Base-by-base conservation (phyloP, 2,888 invertebrate species). In the Eupithecia centaureata region DNA sequence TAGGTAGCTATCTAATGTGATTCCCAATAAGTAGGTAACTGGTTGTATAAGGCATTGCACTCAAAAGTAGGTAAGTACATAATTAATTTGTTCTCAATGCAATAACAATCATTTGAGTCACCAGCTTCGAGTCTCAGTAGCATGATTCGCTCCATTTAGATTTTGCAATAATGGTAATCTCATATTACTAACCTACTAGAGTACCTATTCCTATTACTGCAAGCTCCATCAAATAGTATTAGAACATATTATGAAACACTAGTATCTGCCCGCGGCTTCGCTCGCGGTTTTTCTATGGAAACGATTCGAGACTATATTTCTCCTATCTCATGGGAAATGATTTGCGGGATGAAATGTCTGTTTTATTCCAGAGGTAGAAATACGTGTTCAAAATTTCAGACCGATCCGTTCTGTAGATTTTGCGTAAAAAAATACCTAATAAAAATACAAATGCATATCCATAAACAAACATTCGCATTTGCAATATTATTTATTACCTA, bases 111-210 rank as follows among this genome's bases (percentile, higher is more conserved):
- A 13, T 22, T 56, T 33, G 32, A 57, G 56, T 57, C 56, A 57
- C 32, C 13, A 51, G 59, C 56, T 30, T 38, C 35, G 28, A 63
- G 61, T 68, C 67, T 68, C 65, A 22, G 64, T 65, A n/a, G 57
- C 61, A 65, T 70, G 67, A 68, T 68, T 61, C 60, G 60, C 22
- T 54, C 62, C 54, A 62, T 63, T 72, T 71, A 67, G 38, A 60
- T 61, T 67, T 70, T 68, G 73, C 70, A 68, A 65, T 73, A 54
- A 70, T 70, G 65, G 66, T 64, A 30, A 58, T 70, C 70, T 70
- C 35, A 35, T 66, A 66, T 61, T 47, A 66, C 69, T 61, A 62
- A 61, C 51, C 35, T 61, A 54, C 8, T 18, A 42, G 8, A 38
- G 8, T 18, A 42, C 18, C n/a, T 38, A 38, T 5, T 12, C 22